Evolutionary conservation across 2,797 vertebrate species (phyloP).

Genomic region (Nannoperca australis): DNA sequence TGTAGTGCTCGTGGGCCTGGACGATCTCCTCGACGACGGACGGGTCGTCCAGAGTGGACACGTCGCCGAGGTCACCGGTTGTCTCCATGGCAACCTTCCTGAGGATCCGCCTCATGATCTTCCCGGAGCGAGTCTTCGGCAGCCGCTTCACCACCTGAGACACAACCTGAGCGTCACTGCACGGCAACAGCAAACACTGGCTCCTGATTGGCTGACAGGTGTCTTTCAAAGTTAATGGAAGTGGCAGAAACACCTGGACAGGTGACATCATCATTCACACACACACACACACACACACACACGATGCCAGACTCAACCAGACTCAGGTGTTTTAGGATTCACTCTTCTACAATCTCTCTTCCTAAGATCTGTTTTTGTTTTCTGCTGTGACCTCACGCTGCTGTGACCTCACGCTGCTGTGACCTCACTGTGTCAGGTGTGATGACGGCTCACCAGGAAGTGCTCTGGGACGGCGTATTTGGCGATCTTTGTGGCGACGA

Average conservation of each 20-base stretch:
- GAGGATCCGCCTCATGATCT: constrained; percentile 93
- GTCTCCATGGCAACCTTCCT: constrained; percentile 86
- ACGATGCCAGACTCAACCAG: too few relatives aligned
- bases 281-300: too few relatives aligned
- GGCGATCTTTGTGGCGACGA: constrained; percentile 91
- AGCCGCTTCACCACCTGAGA: constrained; percentile 91
- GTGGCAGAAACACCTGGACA: neutral
- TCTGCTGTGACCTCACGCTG: too few relatives aligned
- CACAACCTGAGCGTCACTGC: neutral
- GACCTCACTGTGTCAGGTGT: neutral
- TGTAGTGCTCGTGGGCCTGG: constrained; percentile 82
- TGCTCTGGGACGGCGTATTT: constrained; percentile 94
- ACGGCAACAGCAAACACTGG: neutral
- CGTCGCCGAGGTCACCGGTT: constrained; percentile 86
- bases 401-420: neutral
- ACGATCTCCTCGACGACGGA: constrained; percentile 88
- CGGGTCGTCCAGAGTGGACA: constrained; percentile 93
- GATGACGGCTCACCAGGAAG: constrained; percentile 87
- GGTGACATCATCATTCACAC: too few relatives aligned
- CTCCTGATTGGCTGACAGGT: constrained; percentile 15
- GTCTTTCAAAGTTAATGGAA: neutral
- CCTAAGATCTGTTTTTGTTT: too few relatives aligned
- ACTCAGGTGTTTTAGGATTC: too few relatives aligned
- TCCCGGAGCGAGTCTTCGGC: constrained; percentile 95
- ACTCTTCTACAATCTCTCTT: too few relatives aligned